Percentiles rank a stretch among this genome's conserved stretches.
phyloP scores from a whole-genome alignment of 2,888 invertebrate species.

The Rhingia rostrata region DNA sequence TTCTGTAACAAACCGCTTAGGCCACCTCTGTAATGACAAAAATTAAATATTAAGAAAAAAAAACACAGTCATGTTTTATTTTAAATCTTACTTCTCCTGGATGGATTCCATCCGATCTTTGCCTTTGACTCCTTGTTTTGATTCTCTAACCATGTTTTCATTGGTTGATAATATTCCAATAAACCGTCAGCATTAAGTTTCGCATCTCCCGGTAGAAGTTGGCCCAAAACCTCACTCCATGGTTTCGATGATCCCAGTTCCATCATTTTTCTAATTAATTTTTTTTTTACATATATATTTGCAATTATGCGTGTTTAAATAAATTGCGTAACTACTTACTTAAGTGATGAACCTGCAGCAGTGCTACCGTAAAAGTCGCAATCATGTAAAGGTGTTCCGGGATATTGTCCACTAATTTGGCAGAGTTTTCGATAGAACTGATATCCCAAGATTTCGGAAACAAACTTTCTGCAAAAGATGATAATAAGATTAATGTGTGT shows the following conservation, averaged over 20 bases:
- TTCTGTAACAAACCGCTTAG: conserved; percentile 26
- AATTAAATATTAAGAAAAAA: neutral
- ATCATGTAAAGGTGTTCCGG: conserved; percentile 88
- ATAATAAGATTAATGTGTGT: neutral
- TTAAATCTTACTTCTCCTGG: conserved; percentile 78
- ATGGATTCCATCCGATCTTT: conserved; percentile 80
- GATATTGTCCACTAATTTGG: conserved; percentile 89
- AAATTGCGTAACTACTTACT: conserved; percentile 76
- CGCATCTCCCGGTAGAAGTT: conserved; percentile 88
- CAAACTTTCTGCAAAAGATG: conserved; percentile 86
- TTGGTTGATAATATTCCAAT: conserved; percentile 90
- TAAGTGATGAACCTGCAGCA: conserved; percentile 88
- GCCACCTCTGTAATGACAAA: conserved; percentile 73
- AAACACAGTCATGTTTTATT: neutral
- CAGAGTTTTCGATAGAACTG: conserved; percentile 91
- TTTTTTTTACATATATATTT: neutral
- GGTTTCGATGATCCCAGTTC: conserved; percentile 88
- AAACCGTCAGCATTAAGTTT: conserved; percentile 89
- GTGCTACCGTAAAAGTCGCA: conserved; percentile 93
- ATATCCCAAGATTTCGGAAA: conserved; percentile 92
- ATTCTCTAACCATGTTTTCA: conserved; percentile 76
- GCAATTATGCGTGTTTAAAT: too few species aligned
- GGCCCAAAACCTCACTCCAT: conserved; percentile 91
- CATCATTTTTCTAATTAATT: conserved; percentile 84
- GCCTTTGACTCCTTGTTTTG: conserved; percentile 77